phyloP scores from a whole-genome alignment of 2,113 vertebrate species.

The Sialia sialis region DNA sequence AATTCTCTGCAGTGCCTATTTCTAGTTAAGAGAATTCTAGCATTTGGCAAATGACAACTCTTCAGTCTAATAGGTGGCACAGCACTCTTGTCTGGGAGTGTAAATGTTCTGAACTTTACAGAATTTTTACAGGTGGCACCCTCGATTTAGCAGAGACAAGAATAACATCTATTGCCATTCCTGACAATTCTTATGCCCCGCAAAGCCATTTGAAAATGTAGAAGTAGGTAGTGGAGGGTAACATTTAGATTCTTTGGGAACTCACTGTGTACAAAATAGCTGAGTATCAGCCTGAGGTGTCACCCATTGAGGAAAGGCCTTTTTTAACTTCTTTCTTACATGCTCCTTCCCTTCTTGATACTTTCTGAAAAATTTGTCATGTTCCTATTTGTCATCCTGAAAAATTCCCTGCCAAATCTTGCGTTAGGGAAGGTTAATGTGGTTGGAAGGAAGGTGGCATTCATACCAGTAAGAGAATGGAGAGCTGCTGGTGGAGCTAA shows the following conservation, averaged over 20 bases:
- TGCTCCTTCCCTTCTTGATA: not conserved
- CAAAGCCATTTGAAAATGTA: not conserved
- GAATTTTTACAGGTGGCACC: constrained; percentile 26
- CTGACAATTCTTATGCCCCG: not conserved
- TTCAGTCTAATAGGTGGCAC: constrained; percentile 35
- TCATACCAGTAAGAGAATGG: not conserved
- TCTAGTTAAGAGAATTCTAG: constrained; percentile 28
- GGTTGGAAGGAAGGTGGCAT: not conserved
- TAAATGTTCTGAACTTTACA: constrained; percentile 23
- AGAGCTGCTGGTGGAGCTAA: not conserved
- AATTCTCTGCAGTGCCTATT: not conserved
- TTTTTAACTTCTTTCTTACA: not conserved
- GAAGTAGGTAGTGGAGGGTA: not conserved
- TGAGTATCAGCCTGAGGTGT: not conserved
- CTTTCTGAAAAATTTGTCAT: not conserved
- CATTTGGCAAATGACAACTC: constrained; percentile 39
- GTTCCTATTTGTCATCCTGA: not conserved
- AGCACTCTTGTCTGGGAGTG: not conserved
- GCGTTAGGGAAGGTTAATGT: not conserved
- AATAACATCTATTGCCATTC: not conserved
- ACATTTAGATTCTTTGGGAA: not conserved
- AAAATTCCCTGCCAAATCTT: not conserved
- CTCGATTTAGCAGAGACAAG: constrained; percentile 26
- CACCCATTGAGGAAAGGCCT: not conserved
- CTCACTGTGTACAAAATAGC: not conserved